Conservation (phyloP, 2,797 vertebrate species). For the Sebastes taczanowskii region DNA sequence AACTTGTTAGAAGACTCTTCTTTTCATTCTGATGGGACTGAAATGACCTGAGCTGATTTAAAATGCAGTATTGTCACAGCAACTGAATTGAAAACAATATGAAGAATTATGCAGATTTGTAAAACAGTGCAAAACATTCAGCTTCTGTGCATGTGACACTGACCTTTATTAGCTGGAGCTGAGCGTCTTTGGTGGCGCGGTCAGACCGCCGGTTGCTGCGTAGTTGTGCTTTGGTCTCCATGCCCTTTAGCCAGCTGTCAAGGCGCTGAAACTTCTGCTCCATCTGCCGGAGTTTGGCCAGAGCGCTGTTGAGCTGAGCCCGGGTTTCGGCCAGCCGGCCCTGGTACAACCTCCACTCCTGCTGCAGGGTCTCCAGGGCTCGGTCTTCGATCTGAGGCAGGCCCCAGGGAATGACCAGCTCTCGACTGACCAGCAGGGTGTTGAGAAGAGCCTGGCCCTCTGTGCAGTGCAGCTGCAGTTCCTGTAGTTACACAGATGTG, state of each 20-base stretch:
- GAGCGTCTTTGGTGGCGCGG: conserved; percentile 87
- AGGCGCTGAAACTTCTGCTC: conserved; percentile 91
- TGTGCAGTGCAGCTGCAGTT: conserved; percentile 89
- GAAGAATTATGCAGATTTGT: not conserved
- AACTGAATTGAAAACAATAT: not conserved
- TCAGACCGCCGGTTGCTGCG: conserved; percentile 84
- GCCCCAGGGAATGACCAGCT: conserved; percentile 89
- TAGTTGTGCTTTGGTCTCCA: conserved; percentile 88
- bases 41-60: not conserved
- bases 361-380: conserved; percentile 86
- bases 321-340: conserved; percentile 87
- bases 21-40: not conserved
- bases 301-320: conserved; percentile 84
- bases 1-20: not conserved
- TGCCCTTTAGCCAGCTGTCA: conserved; percentile 90
- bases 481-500: conserved; percentile 75
- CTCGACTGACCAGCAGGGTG: conserved; percentile 85
- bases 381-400: conserved; percentile 92
- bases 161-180: conserved; percentile 93
- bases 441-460: conserved; percentile 92
- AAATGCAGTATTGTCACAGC: not conserved
- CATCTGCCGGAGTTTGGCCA: conserved; percentile 89
- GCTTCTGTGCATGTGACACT: not conserved
- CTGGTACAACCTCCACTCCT: conserved; percentile 94
- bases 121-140: not conserved